phyloP scores from a whole-genome alignment of 2,888 invertebrate species.

The Agrotis clavis region DNA sequence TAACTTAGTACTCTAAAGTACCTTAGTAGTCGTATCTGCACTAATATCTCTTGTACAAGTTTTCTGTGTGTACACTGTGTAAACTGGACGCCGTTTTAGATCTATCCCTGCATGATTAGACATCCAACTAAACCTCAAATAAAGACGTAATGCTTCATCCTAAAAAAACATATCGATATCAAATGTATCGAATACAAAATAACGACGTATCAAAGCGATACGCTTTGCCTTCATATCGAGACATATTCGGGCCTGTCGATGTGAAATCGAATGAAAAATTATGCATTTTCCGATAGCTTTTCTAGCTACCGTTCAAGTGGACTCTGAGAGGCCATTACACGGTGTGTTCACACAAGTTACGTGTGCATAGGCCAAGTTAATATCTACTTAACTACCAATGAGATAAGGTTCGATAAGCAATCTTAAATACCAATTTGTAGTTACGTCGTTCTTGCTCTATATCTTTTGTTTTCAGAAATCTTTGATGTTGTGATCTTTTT shows the following conservation, averaged over 20 bases:
- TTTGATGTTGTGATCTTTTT: background rate
- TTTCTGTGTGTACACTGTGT: too few species aligned
- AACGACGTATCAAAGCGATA: slow-evolving; percentile 66
- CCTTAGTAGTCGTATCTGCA: too few species aligned
- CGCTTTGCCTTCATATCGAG: slow-evolving; percentile 48
- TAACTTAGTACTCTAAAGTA: too few species aligned
- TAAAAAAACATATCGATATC: slow-evolving; percentile 56
- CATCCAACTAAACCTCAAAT: slow-evolving; percentile 36
- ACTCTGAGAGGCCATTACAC: slow-evolving; percentile 84
- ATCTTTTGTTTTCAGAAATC: slow-evolving; percentile 17
- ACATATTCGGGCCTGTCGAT: slow-evolving; percentile 73
- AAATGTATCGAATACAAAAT: slow-evolving; percentile 69
- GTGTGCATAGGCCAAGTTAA: slow-evolving; percentile 47
- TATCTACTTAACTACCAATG: slow-evolving; percentile 39
- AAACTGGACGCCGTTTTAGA: background rate
- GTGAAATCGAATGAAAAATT: slow-evolving; percentile 90
- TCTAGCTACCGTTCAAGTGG: slow-evolving; percentile 79
- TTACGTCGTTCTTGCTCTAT: slow-evolving; percentile 24
- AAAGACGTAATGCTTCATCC: slow-evolving; percentile 44
- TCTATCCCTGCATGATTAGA: slow-evolving; percentile 31
- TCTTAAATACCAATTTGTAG: slow-evolving; percentile 29
- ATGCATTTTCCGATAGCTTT: slow-evolving; percentile 88
- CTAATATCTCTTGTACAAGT: too few species aligned
- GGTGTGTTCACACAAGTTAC: slow-evolving; percentile 76
- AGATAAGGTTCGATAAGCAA: slow-evolving; percentile 50